These are phyloP conservation scores for Caenorhabditis uteleia DNA, from an alignment of 2,888 invertebrate species.

Conservation along the genomic window DNA sequence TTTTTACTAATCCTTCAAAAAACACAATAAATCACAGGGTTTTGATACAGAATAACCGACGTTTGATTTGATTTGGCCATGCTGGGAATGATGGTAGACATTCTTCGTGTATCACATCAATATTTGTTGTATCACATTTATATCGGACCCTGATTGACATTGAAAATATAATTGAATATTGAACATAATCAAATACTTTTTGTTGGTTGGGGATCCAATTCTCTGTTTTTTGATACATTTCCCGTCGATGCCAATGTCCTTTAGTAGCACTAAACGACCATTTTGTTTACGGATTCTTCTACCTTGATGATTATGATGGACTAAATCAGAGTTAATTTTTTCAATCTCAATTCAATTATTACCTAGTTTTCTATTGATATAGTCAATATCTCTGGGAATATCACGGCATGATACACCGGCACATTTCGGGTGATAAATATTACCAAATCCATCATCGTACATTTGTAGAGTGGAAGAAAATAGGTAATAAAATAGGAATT, in stretches of 20 bases:
- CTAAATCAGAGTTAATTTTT: not conserved
- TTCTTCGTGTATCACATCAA: slow-evolving; percentile 18
- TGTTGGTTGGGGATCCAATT: slow-evolving; percentile 5
- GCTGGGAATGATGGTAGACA: slow-evolving; percentile 38
- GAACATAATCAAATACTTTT: slow-evolving; percentile 2
- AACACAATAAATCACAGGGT: not conserved
- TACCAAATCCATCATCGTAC: slow-evolving; percentile 42
- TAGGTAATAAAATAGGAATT: no score
- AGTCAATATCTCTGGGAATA: slow-evolving; percentile 32
- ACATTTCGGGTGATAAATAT: slow-evolving; percentile 27
- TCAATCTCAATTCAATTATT: not conserved
- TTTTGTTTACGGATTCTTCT: slow-evolving; percentile 29
- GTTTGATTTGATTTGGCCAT: slow-evolving; percentile 28
- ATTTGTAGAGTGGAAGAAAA: slow-evolving; percentile 7
- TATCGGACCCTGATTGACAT: slow-evolving; percentile 5
- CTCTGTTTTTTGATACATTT: slow-evolving; percentile 13
- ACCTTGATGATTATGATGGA: slow-evolving; percentile 43
- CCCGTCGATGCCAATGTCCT: slow-evolving; percentile 29
- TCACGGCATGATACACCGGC: slow-evolving; percentile 32
- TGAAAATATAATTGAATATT: no score
- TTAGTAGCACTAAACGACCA: slow-evolving; percentile 13
- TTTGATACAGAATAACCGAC: slow-evolving; percentile 1
- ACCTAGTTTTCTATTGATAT: slow-evolving; percentile 25
- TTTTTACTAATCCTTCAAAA: slow-evolving; percentile 5
- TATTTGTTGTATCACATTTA: not conserved